Conservation (phyloP, 1,140 invertebrate genomes). For the Condylostylus longicornis region DNA sequence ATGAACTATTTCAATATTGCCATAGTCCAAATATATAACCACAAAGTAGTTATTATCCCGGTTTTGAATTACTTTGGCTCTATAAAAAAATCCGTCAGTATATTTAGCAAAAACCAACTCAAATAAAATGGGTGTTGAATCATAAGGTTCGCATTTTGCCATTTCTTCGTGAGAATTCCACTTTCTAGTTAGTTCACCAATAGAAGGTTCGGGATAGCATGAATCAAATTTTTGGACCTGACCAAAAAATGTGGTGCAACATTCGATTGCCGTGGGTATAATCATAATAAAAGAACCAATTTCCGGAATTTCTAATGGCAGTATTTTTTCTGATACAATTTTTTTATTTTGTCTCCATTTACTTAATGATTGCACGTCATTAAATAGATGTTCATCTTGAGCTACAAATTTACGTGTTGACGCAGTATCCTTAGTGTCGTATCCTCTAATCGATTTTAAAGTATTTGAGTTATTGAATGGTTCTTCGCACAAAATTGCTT, state of each 20-base stretch:
- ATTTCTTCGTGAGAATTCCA: slow-evolving; percentile 8
- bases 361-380: slow-evolving; percentile 11
- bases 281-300: slow-evolving; percentile 5
- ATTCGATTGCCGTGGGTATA: slow-evolving; percentile 12
- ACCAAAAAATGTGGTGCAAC: slow-evolving; percentile 15
- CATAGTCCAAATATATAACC: slow-evolving; percentile 28
- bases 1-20: slow-evolving; percentile 17
- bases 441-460: slow-evolving; percentile 23
- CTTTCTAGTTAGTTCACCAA: neutral
- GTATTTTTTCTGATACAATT: neutral
- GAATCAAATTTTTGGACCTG: slow-evolving; percentile 13
- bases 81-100: slow-evolving; percentile 19
- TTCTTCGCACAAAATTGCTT: slow-evolving; percentile 13
- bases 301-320: slow-evolving; percentile 4
- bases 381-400: slow-evolving; percentile 12
- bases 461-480: slow-evolving; percentile 18
- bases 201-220: neutral
- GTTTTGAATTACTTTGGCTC: slow-evolving; percentile 19
- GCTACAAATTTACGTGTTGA: slow-evolving; percentile 22
- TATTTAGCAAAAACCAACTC: slow-evolving; percentile 21
- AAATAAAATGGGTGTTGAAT: slow-evolving; percentile 11
- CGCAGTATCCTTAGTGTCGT: slow-evolving; percentile 20
- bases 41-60: slow-evolving; percentile 13
- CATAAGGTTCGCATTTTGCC: slow-evolving; percentile 6
- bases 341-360: slow-evolving; percentile 22